Evolutionary conservation across 2,888 invertebrate genomes (phyloP).

Genomic region (Drosophila pseudotalamancana): DNA sequence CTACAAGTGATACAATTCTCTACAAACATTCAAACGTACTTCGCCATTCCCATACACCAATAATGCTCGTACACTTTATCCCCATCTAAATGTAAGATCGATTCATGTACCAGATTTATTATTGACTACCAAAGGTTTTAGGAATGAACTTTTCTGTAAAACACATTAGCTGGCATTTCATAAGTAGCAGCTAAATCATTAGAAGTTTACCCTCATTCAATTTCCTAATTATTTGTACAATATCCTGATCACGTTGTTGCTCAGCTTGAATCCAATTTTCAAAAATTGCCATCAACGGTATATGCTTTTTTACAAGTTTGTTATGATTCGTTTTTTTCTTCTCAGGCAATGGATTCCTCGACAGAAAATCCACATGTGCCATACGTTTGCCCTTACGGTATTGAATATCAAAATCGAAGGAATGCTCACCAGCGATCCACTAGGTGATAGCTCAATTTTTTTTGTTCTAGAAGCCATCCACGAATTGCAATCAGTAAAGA

Average conservation of each 20-base stretch:
- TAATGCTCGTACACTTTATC: not conserved
- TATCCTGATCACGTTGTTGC: not conserved
- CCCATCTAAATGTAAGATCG: slow-evolving; percentile 4
- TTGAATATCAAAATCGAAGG: not conserved
- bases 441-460: slow-evolving; percentile 17
- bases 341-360: not conserved
- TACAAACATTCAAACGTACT: not conserved
- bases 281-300: not conserved
- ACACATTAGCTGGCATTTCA: too few relatives aligned
- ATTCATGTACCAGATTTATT: slow-evolving; percentile 18
- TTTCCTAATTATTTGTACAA: not conserved
- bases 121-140: slow-evolving; percentile 7
- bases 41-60: not conserved
- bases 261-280: slow-evolving; percentile 1
- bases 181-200: not conserved
- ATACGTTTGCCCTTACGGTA: slow-evolving; percentile 12
- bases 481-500: slow-evolving; percentile 10
- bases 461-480: slow-evolving; percentile 10
- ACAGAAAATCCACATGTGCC: slow-evolving; percentile 19
- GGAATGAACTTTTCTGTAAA: too few relatives aligned
- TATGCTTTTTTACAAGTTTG: not conserved
- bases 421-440: slow-evolving; percentile 11
- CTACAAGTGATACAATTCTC: not conserved
- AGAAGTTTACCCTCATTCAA: not conserved
- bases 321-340: not conserved